Base-by-base conservation (phyloP, 2,888 invertebrate genomes). In the Diplolepis rosae region DNA sequence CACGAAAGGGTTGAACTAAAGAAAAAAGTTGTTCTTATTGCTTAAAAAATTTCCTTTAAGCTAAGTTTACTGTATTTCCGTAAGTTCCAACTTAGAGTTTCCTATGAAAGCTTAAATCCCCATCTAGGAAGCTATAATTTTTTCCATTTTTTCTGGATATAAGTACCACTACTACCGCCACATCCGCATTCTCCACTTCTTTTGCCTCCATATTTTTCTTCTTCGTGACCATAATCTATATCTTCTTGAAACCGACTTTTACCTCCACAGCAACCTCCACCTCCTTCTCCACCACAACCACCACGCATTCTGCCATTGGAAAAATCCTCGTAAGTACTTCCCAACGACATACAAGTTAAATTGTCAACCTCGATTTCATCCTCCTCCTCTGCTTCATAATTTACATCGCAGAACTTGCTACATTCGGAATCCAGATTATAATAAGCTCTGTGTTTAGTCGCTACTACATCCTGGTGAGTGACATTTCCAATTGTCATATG, bases 281-380 rank as follows among this genome's bases (percentile, higher is more conserved):
- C 45, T 15, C 48, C 39, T 24, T 68, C 68, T 4, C 78, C 78
- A 4, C 82, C 81, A 76, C 84, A 83, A 22, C 86, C 84, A 22
- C 86, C 86, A 4, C 85, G 80, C 80, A 86, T 77, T 30, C 85
- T 30, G 11, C 52, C 66, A 61, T 72, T 69, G n/a, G 42, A 61
- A 61, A 69, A 67, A 56, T 51, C 54, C 4, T 50, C 35, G 11
- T 27, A 42, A 52, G 5, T 71, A 22, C 24, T 22, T 70, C 66
- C 51, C 56, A 56, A 13, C 52, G 67, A 18, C 66, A 42, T 22
- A 24, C 15, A 45, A 5, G 18, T 45, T 45, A 15, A 18, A 45
- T 45, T 45, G 45, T 18, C 6, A 9, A 45, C 24, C 13, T 67
- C 42, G 11, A 61, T 51, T n/a, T 32, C 54, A 15, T 70, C 65